Conservation (phyloP, 1,140 invertebrate species). For the Tachypleus tridentatus region DNA sequence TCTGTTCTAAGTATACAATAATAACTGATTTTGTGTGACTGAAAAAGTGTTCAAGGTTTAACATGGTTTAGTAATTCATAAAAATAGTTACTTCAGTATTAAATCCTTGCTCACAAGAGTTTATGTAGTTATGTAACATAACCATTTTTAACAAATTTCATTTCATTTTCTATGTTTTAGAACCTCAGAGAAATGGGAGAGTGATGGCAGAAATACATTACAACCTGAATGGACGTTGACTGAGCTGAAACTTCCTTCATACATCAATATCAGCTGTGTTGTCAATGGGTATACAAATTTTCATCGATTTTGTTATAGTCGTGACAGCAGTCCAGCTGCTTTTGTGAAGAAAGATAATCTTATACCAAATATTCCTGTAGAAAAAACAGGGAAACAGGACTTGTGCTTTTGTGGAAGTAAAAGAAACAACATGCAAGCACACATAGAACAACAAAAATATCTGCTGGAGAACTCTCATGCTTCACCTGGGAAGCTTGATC, state of each 20-base stretch:
- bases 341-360: constrained; percentile 10
- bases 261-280: constrained; percentile 72
- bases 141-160: no score
- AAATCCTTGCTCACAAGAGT: no score
- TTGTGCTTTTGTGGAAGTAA: constrained; percentile 15
- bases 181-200: no score
- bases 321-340: constrained; percentile 30
- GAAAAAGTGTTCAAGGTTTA: no score
- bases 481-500: neutral
- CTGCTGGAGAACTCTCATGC: neutral
- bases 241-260: constrained; percentile 49
- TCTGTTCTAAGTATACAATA: no score
- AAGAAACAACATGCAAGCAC: constrained; percentile 28
- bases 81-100: no score
- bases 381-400: constrained; percentile 15
- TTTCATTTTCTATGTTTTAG: no score
- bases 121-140: no score
- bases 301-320: constrained; percentile 51
- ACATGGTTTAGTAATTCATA: no score
- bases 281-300: constrained; percentile 77
- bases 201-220: no score
- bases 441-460: neutral
- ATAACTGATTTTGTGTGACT: no score
- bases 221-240: constrained; percentile 11
- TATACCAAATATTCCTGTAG: constrained; percentile 6